phyloP scores from a whole-genome alignment of 2,888 invertebrate species.

The Margaritifera margaritifera region DNA sequence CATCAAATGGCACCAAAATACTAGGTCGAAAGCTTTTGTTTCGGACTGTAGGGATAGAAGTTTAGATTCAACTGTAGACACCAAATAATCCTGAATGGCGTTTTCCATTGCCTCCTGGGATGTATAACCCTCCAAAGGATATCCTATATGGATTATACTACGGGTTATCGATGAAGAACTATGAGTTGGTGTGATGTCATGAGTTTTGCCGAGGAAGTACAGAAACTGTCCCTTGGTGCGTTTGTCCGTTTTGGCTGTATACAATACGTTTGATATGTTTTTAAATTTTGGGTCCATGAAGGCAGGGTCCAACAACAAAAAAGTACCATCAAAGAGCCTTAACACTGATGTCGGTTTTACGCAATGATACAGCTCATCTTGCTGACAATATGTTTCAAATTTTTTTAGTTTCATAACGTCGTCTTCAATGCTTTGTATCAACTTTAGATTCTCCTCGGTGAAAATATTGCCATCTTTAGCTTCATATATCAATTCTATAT shows the following conservation, averaged over 20 bases:
- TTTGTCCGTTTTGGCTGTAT: constrained; percentile 37
- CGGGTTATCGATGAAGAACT: constrained; percentile 36
- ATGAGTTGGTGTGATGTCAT: constrained; percentile 20
- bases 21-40: constrained; percentile 27
- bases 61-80: constrained; percentile 26
- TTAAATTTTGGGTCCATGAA: constrained; percentile 51
- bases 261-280: constrained; percentile 44
- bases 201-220: constrained; percentile 40
- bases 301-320: constrained; percentile 32
- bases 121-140: constrained; percentile 30
- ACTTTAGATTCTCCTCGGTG: constrained; percentile 43
- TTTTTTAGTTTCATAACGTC: constrained; percentile 25
- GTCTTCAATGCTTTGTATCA: constrained; percentile 48
- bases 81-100: constrained; percentile 33
- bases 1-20: constrained; percentile 44
- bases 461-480: constrained; percentile 52
- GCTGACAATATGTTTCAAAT: constrained; percentile 35
- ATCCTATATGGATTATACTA: constrained; percentile 43
- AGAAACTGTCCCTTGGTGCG: constrained; percentile 38
- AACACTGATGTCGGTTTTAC: constrained; percentile 43
- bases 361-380: constrained; percentile 26
- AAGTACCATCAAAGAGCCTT: constrained; percentile 57
- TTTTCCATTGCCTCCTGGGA: constrained; percentile 32
- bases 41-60: constrained; percentile 17
- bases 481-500: constrained; percentile 46